A percentile compares a stretch with the other conserved stretches of the same genome.
phyloP scores from a whole-genome alignment of 2,797 vertebrate genomes.

The Diplodus puntazzo region DNA sequence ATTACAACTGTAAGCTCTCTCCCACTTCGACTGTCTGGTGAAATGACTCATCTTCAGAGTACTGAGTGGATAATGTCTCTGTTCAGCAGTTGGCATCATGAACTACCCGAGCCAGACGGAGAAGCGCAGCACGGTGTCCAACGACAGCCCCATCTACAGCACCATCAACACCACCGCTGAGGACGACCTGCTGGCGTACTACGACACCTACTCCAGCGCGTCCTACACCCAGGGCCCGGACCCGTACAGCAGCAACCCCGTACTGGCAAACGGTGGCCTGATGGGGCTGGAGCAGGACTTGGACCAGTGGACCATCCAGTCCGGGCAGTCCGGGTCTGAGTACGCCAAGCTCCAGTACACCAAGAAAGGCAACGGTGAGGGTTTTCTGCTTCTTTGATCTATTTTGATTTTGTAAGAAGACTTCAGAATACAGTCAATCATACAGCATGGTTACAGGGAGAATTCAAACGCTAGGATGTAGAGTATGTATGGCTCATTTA shows the following conservation, averaged over 20 bases:
- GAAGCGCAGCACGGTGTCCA: constrained; percentile 85
- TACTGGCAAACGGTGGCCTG: constrained; percentile 71
- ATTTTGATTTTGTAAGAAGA: not conserved
- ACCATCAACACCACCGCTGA: constrained; percentile 90
- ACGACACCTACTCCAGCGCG: constrained; percentile 81
- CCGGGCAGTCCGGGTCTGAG: constrained; percentile 86
- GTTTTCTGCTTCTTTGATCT: not conserved
- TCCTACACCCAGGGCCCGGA: constrained; percentile 87
- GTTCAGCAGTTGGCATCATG: constrained; percentile 90
- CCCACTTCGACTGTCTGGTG: not conserved
- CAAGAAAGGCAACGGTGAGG: constrained; percentile 85
- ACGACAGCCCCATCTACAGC: constrained; percentile 94
- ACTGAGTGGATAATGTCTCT: not conserved
- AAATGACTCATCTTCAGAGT: not conserved
- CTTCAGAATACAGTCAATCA: too few relatives aligned
- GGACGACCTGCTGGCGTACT: constrained; percentile 86
- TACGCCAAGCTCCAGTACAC: constrained; percentile 91
- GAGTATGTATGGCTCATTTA: not conserved
- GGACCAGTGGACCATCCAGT: constrained; percentile 87
- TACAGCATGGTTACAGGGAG: not conserved
- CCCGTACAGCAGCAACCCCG: constrained; percentile 86
- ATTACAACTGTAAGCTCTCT: constrained; percentile 91
- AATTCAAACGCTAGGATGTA: not conserved
- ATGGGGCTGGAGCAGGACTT: constrained; percentile 84
- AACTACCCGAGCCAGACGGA: constrained; percentile 90